Evolutionary conservation across 2,113 vertebrate species (phyloP), one percentile per base, ranked within the genome.

Genomic region (Indicator indicator): DNA sequence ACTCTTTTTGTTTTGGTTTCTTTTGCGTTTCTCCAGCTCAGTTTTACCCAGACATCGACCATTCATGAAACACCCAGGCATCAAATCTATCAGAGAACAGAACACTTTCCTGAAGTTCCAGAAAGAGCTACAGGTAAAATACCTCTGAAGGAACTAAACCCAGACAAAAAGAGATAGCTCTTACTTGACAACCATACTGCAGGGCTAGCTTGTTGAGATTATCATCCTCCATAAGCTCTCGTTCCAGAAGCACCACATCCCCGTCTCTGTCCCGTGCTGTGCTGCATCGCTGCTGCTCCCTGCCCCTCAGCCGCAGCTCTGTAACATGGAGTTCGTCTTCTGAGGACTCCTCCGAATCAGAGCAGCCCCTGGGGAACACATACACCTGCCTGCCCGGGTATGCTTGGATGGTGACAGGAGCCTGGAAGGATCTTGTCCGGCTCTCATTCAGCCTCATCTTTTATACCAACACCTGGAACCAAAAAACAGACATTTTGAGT

Each of bases 111-210:
- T 10, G 30, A 30, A 58, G 32, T 12, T 56, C 46, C 33, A 27
- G 40, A 21, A 46, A 23, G 5, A 72, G 4, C 17, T 5, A 15
- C 27, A 7, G 0, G 0, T 4, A 9, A 28, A 54, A 38, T 0
- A 24, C 6, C 32, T 12, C 11, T 4, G 3, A 32, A 38, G n/a
- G 1, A 40, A 11, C 4, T 2, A 11, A 86, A 32, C 11, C 16
- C 32, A 69, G 28, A 14, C 20, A 36, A 76, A 63, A 75, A 21
- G 79, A 63, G 81, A 21, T 2, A 7, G 42, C 59, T 40, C 98
- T 98, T 98, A 99, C 99, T 97, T 99, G 98, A 92, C 99, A 99
- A 77, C 98, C 99, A 12, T 99, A 99, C 82, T 99, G 99, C 74
- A 99, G 98, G 16, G 99, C 99, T 16, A 99, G 97, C 97, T 99